These are phyloP conservation scores for Galendromus occidentalis DNA, from an alignment of 1,140 invertebrate genomes.

Conservation along the genomic window DNA sequence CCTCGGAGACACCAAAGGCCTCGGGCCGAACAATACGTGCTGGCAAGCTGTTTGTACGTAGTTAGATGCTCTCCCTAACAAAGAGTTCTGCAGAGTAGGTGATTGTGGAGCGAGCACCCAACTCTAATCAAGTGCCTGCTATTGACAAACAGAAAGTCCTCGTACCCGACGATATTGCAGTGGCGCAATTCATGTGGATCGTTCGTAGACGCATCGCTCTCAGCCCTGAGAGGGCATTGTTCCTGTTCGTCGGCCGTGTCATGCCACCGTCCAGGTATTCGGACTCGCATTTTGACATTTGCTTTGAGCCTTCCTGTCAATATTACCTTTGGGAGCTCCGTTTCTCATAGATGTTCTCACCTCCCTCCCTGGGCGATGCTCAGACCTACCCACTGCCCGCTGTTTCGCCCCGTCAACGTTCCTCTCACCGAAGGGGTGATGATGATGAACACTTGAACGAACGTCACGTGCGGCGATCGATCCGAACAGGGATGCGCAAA, in stretches of 20 bases:
- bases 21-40: too few relatives aligned
- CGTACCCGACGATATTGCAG: conserved; percentile 33
- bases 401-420: too few relatives aligned
- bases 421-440: background rate
- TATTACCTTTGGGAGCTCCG: too few relatives aligned
- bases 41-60: too few relatives aligned
- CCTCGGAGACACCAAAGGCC: too few relatives aligned
- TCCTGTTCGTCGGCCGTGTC: conserved; percentile 32
- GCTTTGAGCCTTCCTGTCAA: background rate
- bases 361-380: too few relatives aligned
- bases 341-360: too few relatives aligned
- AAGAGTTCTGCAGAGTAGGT: conserved; percentile 23
- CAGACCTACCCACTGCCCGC: too few relatives aligned
- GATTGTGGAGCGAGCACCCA: conserved; percentile 31
- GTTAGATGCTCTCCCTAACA: too few relatives aligned
- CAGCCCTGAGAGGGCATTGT: conserved; percentile 32
- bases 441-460: too few relatives aligned
- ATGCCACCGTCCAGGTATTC: conserved; percentile 32
- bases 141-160: conserved; percentile 35
- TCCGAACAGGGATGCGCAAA: too few relatives aligned
- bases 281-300: background rate
- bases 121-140: conserved; percentile 27
- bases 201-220: conserved; percentile 32
- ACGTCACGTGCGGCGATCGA: too few relatives aligned
- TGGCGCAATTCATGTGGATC: conserved; percentile 38